Percentiles rank a stretch among this genome's conserved stretches.
These are phyloP conservation scores for Vulpes vulpes DNA, from an alignment of 2,113 vertebrate genomes.

Conservation along the genomic window DNA sequence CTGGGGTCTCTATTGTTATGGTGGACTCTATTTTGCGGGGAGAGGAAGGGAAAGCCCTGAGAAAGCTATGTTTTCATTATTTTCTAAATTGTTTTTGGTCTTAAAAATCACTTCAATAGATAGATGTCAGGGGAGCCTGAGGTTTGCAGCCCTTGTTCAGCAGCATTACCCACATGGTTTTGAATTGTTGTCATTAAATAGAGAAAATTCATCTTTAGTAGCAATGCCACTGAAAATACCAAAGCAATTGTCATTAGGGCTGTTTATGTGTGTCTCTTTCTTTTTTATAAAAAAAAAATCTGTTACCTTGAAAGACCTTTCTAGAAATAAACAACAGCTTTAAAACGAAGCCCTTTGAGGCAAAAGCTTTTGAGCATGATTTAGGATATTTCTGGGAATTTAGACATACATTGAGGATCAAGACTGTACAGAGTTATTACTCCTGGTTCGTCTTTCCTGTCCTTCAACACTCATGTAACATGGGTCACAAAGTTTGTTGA, in stretches of 20 bases:
- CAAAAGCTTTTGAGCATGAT: not conserved
- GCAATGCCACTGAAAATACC: not conserved
- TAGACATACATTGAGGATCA: not conserved
- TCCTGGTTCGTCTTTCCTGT: not conserved
- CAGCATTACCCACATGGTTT: not conserved
- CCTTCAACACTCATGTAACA: not conserved
- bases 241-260: not conserved
- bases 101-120: not conserved
- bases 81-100: not conserved
- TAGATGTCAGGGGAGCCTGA: not conserved
- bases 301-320: not conserved
- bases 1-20: not conserved
- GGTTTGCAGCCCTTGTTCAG: not conserved
- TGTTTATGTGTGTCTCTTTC: not conserved
- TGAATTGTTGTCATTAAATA: not conserved
- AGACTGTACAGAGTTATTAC: not conserved
- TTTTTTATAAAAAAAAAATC: not conserved
- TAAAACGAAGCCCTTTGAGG: not conserved
- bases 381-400: not conserved
- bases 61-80: not conserved
- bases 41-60: not conserved
- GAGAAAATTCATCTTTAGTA: not conserved
- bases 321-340: not conserved
- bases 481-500: not conserved
- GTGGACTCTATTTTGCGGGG: not conserved